Conservation (phyloP, 2,113 vertebrate species). For the Podocnemis expansa region DNA sequence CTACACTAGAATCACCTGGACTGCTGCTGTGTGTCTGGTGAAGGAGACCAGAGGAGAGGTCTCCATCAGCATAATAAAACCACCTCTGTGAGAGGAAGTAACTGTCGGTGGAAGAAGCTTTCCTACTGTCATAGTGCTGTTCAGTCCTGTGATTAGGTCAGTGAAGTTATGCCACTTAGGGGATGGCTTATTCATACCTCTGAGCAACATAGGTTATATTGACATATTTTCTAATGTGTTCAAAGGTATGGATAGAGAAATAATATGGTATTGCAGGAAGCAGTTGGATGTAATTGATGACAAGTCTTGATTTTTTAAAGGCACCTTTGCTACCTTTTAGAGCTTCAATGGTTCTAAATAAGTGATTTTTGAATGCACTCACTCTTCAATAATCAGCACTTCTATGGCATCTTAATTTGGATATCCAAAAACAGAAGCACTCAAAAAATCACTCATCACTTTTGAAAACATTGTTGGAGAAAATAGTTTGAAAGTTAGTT, state of each 20-base stretch:
- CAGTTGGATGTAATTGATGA: constrained; percentile 2
- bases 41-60: neutral
- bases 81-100: neutral
- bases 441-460: neutral
- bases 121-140: accelerated
- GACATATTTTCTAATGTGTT: neutral
- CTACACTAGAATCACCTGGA: neutral
- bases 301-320: neutral
- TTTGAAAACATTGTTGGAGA: neutral
- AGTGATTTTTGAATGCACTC: neutral
- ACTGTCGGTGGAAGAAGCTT: neutral
- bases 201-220: neutral
- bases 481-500: neutral
- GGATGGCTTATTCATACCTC: neutral
- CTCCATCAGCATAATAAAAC: neutral
- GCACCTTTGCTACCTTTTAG: neutral
- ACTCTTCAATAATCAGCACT: neutral
- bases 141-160: neutral
- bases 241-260: neutral
- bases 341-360: constrained; percentile 8
- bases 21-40: neutral
- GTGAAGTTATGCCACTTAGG: constrained; percentile 27
- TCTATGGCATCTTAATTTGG: neutral
- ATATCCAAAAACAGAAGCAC: neutral
- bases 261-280: constrained; percentile 39